These are phyloP conservation scores for Drosophila peninsularis DNA, from an alignment of 2,888 invertebrate genomes.

Conservation along the genomic window DNA sequence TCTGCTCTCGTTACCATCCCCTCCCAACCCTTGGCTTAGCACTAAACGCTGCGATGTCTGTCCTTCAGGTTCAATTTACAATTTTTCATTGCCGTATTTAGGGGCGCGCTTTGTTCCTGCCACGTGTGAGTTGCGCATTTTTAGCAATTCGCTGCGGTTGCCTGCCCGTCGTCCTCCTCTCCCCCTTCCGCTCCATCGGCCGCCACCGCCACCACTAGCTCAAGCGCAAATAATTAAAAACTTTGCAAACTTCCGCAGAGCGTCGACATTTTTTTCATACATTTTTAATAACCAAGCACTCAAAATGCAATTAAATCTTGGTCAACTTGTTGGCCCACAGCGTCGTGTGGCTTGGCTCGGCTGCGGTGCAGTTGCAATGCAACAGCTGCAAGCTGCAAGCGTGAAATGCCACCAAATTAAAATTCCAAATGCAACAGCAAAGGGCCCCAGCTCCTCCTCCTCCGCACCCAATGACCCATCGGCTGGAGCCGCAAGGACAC, in stretches of 20 bases:
- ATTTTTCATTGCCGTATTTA: conserved; percentile 61
- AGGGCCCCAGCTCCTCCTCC: neutral
- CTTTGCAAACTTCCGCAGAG: conserved; percentile 55
- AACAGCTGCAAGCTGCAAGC: conserved; percentile 58
- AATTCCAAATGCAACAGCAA: conserved; percentile 65
- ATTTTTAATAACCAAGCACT: conserved; percentile 76
- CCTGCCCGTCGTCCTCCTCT: neutral
- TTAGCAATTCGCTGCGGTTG: conserved; percentile 71
- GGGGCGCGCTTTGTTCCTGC: conserved; percentile 39
- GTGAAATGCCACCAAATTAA: conserved; percentile 71
- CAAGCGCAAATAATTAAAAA: conserved; percentile 72
- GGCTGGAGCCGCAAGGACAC: conserved; percentile 35
- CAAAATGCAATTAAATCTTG: conserved; percentile 79
- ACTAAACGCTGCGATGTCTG: conserved; percentile 36
- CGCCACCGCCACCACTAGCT: conserved; percentile 13
- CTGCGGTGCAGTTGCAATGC: conserved; percentile 20
- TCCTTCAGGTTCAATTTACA: conserved; percentile 54
- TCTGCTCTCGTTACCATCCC: neutral
- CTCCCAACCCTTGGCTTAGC: conserved; percentile 19
- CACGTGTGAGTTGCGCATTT: conserved; percentile 65
- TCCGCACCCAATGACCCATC: conserved; percentile 10
- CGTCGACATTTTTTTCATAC: conserved; percentile 52
- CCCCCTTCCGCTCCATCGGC: neutral
- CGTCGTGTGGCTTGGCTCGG: conserved; percentile 21
- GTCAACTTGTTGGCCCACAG: conserved; percentile 71